These are phyloP conservation scores for Anarhynchus alexandrinus DNA, from an alignment of 2,113 vertebrate genomes.

Conservation along the genomic window DNA sequence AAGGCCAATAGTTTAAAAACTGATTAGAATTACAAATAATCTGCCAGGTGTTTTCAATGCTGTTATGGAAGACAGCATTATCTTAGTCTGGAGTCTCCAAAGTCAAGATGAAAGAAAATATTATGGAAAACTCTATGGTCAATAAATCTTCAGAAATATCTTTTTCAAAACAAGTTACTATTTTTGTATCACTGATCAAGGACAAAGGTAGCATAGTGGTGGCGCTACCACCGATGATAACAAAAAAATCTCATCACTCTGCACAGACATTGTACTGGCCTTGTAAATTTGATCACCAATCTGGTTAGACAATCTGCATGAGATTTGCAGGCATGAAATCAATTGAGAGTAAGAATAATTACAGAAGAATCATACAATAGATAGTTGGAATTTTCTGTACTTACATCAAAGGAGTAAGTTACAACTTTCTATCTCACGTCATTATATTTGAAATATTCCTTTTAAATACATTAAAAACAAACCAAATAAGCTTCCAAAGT, in stretches of 20 bases:
- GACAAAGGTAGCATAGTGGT: background rate
- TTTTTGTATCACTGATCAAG: background rate
- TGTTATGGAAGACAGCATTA: conserved; percentile 20
- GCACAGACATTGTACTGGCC: background rate
- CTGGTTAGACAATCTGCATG: background rate
- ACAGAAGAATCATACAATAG: background rate
- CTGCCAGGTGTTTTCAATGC: conserved; percentile 54
- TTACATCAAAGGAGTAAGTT: background rate
- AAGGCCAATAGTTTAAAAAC: conserved; percentile 67
- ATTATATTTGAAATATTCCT: background rate
- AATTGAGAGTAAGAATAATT: background rate
- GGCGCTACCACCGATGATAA: background rate
- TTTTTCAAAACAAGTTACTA: background rate
- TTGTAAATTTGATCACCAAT: background rate
- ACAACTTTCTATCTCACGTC: background rate
- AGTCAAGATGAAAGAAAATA: conserved; percentile 13
- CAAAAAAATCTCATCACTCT: background rate
- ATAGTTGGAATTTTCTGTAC: background rate
- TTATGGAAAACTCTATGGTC: background rate
- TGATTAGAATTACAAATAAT: conserved; percentile 70
- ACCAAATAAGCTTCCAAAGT: background rate
- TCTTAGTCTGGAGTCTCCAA: conserved; percentile 1
- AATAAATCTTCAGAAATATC: background rate
- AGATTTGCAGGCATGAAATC: background rate
- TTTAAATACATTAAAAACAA: background rate